Evolutionary conservation across 2,888 invertebrate species (phyloP), one percentile per base, ranked within the genome.

Genomic region (Melanargia galathea): DNA sequence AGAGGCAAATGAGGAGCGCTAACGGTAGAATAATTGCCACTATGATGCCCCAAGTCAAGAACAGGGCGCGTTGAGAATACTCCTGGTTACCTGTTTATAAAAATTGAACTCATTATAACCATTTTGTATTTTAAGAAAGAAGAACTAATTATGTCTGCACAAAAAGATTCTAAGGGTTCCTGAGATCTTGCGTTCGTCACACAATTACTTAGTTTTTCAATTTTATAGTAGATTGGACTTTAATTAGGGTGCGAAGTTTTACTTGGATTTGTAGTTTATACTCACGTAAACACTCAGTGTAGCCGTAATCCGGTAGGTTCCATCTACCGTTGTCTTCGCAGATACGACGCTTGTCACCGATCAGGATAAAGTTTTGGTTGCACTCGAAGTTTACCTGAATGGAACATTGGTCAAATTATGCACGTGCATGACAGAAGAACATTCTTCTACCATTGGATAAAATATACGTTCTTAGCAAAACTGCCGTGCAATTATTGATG

Each of bases 251-350:
- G 16, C 7, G 8, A 40, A 16, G 6, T 40, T n/a, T 40, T 18
- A 43, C 13, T 13, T 35, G 13, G 3, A 2, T 35, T 35, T 35
- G 2, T 35, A 35, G 35, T 35, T 1, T 11, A 18, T 22, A 96
- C 97, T 97, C 90, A 97, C 97, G 96, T 81, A 98, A 92, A 81
- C 98, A 98, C 84, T 97, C 95, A 0, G 97, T 97, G 80, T 96
- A 97, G 63, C 97, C 97, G 83, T 95, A 95, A 65, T 95, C 95
- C 0, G 97, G 96, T 24, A 95, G 78, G 76, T 97, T 95, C 98
- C 98, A 98, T 67, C 94, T 88, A 13, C 98, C 98, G 81, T 94
- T 93, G 4, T 95, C 92, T 65, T 94, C 92, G 74, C 98, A 98
- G 62, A 95, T 94, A 57, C 98, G 92, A 46, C 97, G 92, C 72